Evolutionary conservation across 2,888 invertebrate genomes (phyloP), one percentile per base, ranked within the genome.

Genomic region (Onthophagus sagittarius): DNA sequence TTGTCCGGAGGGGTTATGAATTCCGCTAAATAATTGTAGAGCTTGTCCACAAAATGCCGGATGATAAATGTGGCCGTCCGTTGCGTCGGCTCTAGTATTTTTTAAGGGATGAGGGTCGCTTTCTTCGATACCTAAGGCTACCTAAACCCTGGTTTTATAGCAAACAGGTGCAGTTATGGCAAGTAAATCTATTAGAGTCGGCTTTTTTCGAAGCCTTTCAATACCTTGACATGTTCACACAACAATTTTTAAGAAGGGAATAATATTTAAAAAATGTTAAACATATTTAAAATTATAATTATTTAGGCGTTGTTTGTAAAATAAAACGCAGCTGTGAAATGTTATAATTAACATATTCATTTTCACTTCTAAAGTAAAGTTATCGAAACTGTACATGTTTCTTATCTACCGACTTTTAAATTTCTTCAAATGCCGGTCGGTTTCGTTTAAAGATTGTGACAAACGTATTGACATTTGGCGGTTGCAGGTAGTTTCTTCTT

Each of bases 11-110:
- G 64, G 39, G 73, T 71, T 82, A 82, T 81, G 82, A 83, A 83
- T 81, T 84, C 83, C 77, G 79, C 78, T 77, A 78, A 78, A 78
- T 79, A 79, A 79, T 78, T 79, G 78, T 76, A 76, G 77, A 76
- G 76, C 78, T 77, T 77, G 78, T 77, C 78, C 73, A 73, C 39
- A 53, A 71, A 72, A 72, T 69, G 71, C 39, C 23, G 7, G 74
- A 78, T 78, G 78, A 78, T 78, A 77, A 78, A 78, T 78, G 78
- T 77, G 73, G 62, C 63, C 71, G 71, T 73, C 71, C 71, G 70
- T 73, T 73, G 70, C 73, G 67, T 71, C 71, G 70, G 15, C 63
- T n/a, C 71, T 74, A 69, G 69, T 69, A 72, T 72, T 74, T 73
- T 73, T 71, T 65, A 23, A 53, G 73, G 70, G 67, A 71, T 62